Percentiles rank a stretch among this genome's conserved stretches.
Conservation (phyloP, 2,113 vertebrate genomes). For the Brachionichthys hirsutus region DNA sequence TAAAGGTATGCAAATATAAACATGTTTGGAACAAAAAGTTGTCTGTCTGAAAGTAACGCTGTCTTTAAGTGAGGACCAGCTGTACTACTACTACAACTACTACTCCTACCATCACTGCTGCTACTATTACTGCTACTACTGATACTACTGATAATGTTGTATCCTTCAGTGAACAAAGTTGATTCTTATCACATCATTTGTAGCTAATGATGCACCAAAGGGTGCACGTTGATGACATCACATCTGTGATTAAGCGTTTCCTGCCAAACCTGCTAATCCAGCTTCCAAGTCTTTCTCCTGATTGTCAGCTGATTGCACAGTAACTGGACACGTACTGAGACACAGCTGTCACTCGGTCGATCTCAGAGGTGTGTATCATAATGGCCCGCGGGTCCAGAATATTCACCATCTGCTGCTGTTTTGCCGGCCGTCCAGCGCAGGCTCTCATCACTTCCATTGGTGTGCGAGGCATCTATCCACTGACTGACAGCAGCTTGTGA, state of each 20-base stretch:
- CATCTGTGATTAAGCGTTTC: conserved; percentile 40
- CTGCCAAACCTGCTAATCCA: conserved; percentile 8
- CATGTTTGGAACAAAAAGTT: too few species aligned
- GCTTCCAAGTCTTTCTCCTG: conserved; percentile 18
- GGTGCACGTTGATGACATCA: conserved; percentile 27
- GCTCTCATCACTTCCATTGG: conserved; percentile 49
- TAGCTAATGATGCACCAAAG: conserved; percentile 20
- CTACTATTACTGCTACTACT: too few species aligned
- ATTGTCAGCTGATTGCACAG: conserved; percentile 30
- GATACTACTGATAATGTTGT: too few species aligned
- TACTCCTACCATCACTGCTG: too few species aligned
- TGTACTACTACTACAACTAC: too few species aligned
- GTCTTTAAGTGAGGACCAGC: too few species aligned
- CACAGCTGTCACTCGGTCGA: conserved; percentile 65
- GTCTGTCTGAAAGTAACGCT: too few species aligned
- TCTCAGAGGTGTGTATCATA: conserved; percentile 58
- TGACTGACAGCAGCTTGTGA: conserved; percentile 67
- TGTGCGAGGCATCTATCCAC: conserved; percentile 57
- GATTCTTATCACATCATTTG: neutral
- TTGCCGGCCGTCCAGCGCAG: conserved; percentile 38
- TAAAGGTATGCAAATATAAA: too few species aligned
- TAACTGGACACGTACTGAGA: conserved; percentile 46
- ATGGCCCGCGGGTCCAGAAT: conserved; percentile 49
- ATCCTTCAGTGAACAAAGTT: too few species aligned
- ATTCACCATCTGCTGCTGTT: conserved; percentile 64